phyloP scores from a whole-genome alignment of 1,140 invertebrate species.

The Heterodera schachtii region DNA sequence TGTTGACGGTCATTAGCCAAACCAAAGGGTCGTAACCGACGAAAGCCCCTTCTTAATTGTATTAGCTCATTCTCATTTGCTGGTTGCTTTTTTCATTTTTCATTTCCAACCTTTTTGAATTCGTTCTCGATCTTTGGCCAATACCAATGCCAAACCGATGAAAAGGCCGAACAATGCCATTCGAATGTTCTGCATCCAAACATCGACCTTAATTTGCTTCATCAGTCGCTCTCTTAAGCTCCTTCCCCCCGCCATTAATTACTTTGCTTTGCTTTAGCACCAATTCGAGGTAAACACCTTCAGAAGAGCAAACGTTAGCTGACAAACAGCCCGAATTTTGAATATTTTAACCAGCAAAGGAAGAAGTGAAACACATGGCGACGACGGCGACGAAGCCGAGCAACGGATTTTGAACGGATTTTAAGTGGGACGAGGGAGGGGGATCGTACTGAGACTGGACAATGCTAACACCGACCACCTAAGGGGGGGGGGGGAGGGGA shows the following conservation, averaged over 20 bases:
- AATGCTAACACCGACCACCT: slow-evolving; percentile 11
- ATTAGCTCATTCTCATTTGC: too few species aligned
- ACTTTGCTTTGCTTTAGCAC: slow-evolving; percentile 50
- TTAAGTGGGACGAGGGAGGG: slow-evolving; percentile 24
- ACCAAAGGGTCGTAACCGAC: slow-evolving; percentile 82
- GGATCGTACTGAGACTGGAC: slow-evolving; percentile 61
- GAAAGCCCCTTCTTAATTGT: slow-evolving; percentile 55
- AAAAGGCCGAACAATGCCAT: slow-evolving; percentile 57
- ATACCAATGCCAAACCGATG: slow-evolving; percentile 53
- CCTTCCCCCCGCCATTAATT: not conserved
- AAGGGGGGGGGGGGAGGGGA: too few species aligned
- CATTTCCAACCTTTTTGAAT: slow-evolving; percentile 35
- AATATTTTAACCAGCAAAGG: slow-evolving; percentile 54
- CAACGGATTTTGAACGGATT: slow-evolving; percentile 47
- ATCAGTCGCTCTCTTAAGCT: not conserved
- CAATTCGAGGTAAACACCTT: slow-evolving; percentile 63
- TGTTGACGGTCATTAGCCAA: slow-evolving; percentile 79
- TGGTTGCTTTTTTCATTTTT: too few species aligned
- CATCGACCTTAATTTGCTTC: slow-evolving; percentile 27
- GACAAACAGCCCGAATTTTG: not conserved
- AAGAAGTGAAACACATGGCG: slow-evolving; percentile 64
- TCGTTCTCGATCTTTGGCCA: slow-evolving; percentile 50
- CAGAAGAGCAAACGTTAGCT: slow-evolving; percentile 22
- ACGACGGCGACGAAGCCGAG: slow-evolving; percentile 56
- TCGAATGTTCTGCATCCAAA: slow-evolving; percentile 65